Conservation (phyloP, 1,140 invertebrate genomes). For the Drosophila pruinosa region DNA sequence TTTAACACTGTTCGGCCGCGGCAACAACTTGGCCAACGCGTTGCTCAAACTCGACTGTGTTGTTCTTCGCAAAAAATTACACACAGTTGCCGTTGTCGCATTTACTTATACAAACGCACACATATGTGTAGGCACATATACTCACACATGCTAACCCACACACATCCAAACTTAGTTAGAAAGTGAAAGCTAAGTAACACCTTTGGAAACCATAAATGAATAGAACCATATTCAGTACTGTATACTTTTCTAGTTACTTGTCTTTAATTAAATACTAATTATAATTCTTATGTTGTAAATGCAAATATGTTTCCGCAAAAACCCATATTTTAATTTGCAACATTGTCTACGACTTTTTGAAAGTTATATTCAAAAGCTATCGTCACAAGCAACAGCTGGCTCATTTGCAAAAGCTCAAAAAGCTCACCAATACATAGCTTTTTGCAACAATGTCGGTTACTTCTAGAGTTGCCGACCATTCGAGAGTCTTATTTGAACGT, state of each 20-base stretch:
- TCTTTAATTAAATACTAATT: too few species aligned
- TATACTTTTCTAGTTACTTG: too few species aligned
- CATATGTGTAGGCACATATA: constrained; percentile 3
- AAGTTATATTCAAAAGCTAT: constrained; percentile 45
- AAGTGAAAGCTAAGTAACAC: constrained; percentile 8
- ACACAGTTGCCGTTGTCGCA: constrained; percentile 52
- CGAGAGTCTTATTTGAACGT: too few species aligned
- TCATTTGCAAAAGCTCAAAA: constrained; percentile 24
- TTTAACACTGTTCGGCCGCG: constrained; percentile 33
- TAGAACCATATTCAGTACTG: background rate
- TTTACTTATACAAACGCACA: constrained; percentile 28
- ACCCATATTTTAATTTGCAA: constrained; percentile 30
- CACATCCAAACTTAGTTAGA: background rate
- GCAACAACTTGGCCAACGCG: constrained; percentile 61
- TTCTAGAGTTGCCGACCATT: too few species aligned
- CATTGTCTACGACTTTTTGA: background rate
- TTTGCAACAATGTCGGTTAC: too few species aligned
- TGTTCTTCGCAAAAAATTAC: constrained; percentile 67
- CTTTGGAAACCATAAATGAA: background rate
- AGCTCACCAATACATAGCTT: too few species aligned
- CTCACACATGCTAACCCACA: background rate
- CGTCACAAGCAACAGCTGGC: constrained; percentile 61
- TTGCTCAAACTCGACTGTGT: constrained; percentile 77
- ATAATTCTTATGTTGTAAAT: too few species aligned
- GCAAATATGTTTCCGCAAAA: background rate